Conservation (phyloP, 2,797 vertebrate genomes). For the Pangasius krempfi region DNA sequence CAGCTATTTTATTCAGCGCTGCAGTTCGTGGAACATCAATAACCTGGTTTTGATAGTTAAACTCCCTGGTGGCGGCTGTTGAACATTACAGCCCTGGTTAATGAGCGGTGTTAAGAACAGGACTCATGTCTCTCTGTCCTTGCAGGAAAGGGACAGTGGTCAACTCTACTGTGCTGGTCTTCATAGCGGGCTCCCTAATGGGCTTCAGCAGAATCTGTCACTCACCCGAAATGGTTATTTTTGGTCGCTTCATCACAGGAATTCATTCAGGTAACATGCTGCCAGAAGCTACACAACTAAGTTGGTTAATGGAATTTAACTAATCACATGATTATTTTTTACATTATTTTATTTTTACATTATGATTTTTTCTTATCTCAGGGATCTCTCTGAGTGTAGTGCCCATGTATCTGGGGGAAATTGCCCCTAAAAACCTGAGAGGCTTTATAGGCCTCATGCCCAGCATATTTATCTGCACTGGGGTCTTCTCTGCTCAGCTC, state of each 20-base stretch:
- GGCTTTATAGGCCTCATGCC: constrained; percentile 88
- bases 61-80: constrained; percentile 61
- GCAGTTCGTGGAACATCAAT: constrained; percentile 59
- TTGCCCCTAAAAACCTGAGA: constrained; percentile 85
- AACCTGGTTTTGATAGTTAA: constrained; percentile 62
- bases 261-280: constrained; percentile 84
- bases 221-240: constrained; percentile 88
- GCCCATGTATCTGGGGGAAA: constrained; percentile 91
- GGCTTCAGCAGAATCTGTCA: constrained; percentile 82
- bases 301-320: neutral
- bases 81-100: constrained; percentile 58
- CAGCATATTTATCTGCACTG: constrained; percentile 87
- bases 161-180: constrained; percentile 80
- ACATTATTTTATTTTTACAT: too few relatives aligned
- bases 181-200: constrained; percentile 81
- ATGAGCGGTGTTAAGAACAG: constrained; percentile 54
- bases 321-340: neutral
- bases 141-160: constrained; percentile 84
- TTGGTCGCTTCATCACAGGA: constrained; percentile 84
- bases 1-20: constrained; percentile 59
- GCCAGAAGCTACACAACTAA: neutral
- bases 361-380: constrained; percentile 56
- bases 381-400: constrained; percentile 88
- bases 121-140: constrained; percentile 51
- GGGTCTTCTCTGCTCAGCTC: constrained; percentile 85